Percentiles rank a stretch among this genome's conserved stretches.
Conservation (phyloP, 1,140 invertebrate species). For the Euwallacea fornicatus region DNA sequence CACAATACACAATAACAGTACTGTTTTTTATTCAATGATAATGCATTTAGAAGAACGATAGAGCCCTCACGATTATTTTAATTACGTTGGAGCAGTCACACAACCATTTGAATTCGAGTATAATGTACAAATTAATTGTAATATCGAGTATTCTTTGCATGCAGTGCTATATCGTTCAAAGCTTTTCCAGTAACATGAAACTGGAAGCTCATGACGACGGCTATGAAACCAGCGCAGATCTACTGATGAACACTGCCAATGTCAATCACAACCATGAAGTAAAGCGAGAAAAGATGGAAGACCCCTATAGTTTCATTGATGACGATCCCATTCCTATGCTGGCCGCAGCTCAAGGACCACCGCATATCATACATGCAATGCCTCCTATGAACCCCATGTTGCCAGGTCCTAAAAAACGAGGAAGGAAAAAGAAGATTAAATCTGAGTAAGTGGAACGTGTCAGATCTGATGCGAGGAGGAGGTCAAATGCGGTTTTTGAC, state of each 20-base stretch:
- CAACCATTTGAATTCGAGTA: too few species aligned
- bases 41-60: too few species aligned
- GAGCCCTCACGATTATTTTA: too few species aligned
- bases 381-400: constrained; percentile 58
- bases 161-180: too few species aligned
- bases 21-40: too few species aligned
- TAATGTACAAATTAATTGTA: too few species aligned
- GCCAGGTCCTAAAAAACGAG: constrained; percentile 76
- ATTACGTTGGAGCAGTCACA: too few species aligned
- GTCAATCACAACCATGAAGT: constrained; percentile 53
- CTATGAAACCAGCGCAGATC: constrained; percentile 81
- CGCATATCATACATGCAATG: constrained; percentile 45
- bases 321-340: constrained; percentile 66
- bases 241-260: constrained; percentile 60
- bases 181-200: constrained; percentile 57
- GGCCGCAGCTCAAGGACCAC: constrained; percentile 47
- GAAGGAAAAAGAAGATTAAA: constrained; percentile 77
- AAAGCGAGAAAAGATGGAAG: constrained; percentile 67
- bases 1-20: too few species aligned
- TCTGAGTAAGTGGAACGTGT: constrained; percentile 57
- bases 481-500: too few species aligned
- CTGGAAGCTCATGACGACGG: constrained; percentile 80
- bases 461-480: too few species aligned
- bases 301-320: constrained; percentile 81
- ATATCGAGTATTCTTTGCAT: too few species aligned